Evolutionary conservation across 2,113 vertebrate species (phyloP).

Genomic region (Sturnira hondurensis): DNA sequence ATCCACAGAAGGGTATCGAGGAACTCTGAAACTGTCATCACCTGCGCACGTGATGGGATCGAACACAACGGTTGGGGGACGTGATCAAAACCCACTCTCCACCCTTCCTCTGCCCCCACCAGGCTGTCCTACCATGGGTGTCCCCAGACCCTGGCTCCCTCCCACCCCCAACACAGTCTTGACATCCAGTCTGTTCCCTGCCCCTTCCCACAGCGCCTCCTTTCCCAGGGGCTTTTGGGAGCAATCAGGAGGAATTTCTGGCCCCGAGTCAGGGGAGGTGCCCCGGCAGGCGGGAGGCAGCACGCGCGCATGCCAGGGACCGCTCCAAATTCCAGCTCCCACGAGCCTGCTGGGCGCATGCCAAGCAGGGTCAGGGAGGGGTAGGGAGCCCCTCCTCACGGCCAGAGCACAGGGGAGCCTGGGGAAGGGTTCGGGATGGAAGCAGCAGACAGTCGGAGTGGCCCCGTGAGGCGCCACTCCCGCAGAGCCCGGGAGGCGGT

Average conservation of each 20-base stretch:
- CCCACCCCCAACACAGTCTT: neutral
- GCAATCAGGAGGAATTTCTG: slow-evolving; percentile 69
- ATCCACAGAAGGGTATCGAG: neutral
- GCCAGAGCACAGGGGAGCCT: neutral
- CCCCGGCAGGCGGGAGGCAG: slow-evolving; percentile 62
- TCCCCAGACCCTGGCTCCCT: neutral
- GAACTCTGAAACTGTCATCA: too few relatives aligned
- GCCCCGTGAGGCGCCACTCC: too few relatives aligned
- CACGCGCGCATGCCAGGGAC: slow-evolving; percentile 53
- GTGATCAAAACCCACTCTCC: neutral
- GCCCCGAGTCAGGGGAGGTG: slow-evolving; percentile 72
- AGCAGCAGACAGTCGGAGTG: neutral
- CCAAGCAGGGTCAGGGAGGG: slow-evolving; percentile 4
- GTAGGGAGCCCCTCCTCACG: neutral
- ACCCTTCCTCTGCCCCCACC: too few relatives aligned
- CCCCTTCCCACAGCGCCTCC: neutral
- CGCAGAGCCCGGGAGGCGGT: neutral
- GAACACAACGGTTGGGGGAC: neutral
- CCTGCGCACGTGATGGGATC: rapidly evolving
- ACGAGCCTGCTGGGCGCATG: slow-evolving; percentile 21
- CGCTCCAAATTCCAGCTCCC: slow-evolving; percentile 72
- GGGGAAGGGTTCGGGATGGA: neutral
- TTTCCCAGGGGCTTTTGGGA: slow-evolving; percentile 52
- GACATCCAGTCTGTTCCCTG: neutral
- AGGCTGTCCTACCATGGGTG: neutral